phyloP scores from a whole-genome alignment of 2,113 vertebrate genomes.

The Centrocercus urophasianus region DNA sequence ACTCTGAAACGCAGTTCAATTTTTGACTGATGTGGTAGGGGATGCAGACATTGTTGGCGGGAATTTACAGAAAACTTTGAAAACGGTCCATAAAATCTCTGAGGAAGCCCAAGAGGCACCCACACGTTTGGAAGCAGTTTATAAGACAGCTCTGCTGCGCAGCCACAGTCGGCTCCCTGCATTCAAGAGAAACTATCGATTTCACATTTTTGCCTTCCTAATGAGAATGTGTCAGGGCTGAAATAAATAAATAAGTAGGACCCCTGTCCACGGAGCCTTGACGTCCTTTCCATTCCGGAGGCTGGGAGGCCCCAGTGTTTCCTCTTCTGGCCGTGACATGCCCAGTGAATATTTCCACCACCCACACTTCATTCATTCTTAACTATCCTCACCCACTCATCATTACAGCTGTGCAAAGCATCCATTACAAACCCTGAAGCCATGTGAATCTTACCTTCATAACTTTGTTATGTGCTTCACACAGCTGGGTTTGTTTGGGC shows the following conservation, averaged over 20 bases:
- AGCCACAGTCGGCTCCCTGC: constrained; percentile 68
- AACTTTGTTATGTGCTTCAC: background rate
- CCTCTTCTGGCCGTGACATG: constrained; percentile 49
- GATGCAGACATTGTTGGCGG: constrained; percentile 66
- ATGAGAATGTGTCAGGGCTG: constrained; percentile 66
- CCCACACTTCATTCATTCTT: constrained; percentile 60
- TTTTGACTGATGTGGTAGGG: constrained; percentile 79
- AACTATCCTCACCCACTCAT: constrained; percentile 57
- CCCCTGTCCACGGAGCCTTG: constrained; percentile 29
- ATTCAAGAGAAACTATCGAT: constrained; percentile 68
- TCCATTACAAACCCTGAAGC: constrained; percentile 37
- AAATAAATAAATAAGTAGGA: constrained; percentile 69
- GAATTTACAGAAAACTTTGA: constrained; percentile 75
- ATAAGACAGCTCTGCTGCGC: constrained; percentile 70
- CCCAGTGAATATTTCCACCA: constrained; percentile 60
- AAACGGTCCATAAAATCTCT: constrained; percentile 78
- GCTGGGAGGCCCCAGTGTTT: background rate
- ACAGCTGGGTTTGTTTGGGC: background rate
- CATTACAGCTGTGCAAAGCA: constrained; percentile 54
- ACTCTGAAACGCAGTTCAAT: constrained; percentile 46
- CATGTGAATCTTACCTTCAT: constrained; percentile 21
- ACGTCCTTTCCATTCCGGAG: background rate
- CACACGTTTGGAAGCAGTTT: constrained; percentile 83
- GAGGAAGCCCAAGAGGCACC: constrained; percentile 80
- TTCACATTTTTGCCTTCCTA: constrained; percentile 77